Conservation (phyloP, 2,888 invertebrate species). For the Hydriomena furcata region DNA sequence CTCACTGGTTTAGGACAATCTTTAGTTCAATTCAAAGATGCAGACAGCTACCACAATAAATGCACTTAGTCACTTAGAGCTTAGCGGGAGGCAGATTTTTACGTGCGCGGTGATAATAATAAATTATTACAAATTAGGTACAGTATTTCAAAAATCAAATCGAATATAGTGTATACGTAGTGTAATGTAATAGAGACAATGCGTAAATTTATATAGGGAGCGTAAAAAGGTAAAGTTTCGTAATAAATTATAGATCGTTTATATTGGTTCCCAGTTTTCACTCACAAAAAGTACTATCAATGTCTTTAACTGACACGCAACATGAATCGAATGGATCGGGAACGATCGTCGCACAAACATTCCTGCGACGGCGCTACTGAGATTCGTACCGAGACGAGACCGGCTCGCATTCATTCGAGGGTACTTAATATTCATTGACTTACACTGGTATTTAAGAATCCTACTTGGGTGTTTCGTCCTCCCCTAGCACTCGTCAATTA, state of each 20-base stretch:
- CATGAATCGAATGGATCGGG: not conserved
- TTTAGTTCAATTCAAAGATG: not conserved
- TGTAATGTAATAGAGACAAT: conserved; percentile 14
- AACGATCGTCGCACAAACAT: no score
- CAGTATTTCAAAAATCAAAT: conserved; percentile 13
- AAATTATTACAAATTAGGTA: conserved; percentile 8
- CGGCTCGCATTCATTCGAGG: not conserved
- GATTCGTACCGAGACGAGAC: not conserved
- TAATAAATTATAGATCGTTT: conserved; percentile 11
- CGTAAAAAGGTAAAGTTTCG: conserved; percentile 18
- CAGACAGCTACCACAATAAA: not conserved
- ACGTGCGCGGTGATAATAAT: not conserved
- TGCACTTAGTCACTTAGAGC: not conserved
- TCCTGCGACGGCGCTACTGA: not conserved
- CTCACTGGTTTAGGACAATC: not conserved
- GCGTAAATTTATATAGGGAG: conserved; percentile 12
- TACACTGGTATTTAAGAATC: no score
- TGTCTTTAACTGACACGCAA: not conserved
- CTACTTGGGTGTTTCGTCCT: no score
- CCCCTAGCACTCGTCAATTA: no score
- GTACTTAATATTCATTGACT: not conserved
- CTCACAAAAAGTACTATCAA: conserved; percentile 4
- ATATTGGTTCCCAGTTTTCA: conserved; percentile 20
- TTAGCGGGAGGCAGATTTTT: not conserved
- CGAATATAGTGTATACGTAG: conserved; percentile 5